phyloP scores from a whole-genome alignment of 2,888 invertebrate genomes.

The Parnassius glacialis region DNA sequence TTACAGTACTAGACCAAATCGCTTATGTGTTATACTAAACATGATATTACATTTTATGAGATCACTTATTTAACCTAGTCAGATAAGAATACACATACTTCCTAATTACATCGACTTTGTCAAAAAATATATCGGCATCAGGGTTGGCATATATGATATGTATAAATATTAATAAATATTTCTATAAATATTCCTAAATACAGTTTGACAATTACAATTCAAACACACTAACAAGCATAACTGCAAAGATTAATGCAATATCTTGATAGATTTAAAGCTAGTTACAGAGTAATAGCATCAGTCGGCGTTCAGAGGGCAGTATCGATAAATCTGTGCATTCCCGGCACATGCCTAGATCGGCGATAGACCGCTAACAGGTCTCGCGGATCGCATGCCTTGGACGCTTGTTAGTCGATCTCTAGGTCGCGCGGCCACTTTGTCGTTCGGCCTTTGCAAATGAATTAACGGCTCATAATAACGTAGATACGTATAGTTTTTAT shows the following conservation, averaged over 20 bases:
- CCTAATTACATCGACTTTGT: too few species aligned
- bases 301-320: slow-evolving; percentile 23
- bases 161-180: too few species aligned
- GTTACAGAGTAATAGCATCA: slow-evolving; percentile 16
- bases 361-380: slow-evolving; percentile 30
- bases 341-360: slow-evolving; percentile 29
- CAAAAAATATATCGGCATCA: too few species aligned
- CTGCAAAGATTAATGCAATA: slow-evolving; percentile 2
- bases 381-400: slow-evolving; percentile 22
- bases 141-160: too few species aligned
- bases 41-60: too few species aligned
- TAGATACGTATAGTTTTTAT: not conserved
- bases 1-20: too few species aligned
- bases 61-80: too few species aligned
- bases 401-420: slow-evolving; percentile 22
- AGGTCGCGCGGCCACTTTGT: slow-evolving; percentile 25
- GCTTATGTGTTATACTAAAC: too few species aligned
- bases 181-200: too few species aligned
- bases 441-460: slow-evolving; percentile 18
- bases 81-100: too few species aligned
- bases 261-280: slow-evolving; percentile 19
- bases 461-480: slow-evolving; percentile 6
- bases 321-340: slow-evolving; percentile 31
- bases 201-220: too few species aligned
- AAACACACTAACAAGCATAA: not conserved